These are phyloP conservation scores for Hypena proboscidalis DNA, from an alignment of 2,888 invertebrate genomes.

Conservation along the genomic window DNA sequence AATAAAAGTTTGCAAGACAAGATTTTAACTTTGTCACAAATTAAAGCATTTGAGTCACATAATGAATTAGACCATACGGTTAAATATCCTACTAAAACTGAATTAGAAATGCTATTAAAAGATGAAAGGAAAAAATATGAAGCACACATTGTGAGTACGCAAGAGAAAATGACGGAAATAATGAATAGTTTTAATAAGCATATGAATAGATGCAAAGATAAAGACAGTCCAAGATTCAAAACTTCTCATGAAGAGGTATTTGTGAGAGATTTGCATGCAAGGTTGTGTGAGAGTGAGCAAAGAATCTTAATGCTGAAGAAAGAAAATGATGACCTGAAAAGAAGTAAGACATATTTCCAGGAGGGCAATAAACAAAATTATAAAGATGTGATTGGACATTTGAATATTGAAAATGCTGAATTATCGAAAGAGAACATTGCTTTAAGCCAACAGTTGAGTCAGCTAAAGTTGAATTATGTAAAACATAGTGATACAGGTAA, in stretches of 20 bases:
- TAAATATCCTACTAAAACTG: constrained; percentile 67
- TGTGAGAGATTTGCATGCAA: constrained; percentile 72
- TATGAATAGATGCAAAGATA: constrained; percentile 56
- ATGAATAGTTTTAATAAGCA: constrained; percentile 69
- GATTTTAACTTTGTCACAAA: constrained; percentile 58
- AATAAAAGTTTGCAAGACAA: constrained; percentile 80
- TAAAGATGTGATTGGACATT: constrained; percentile 73
- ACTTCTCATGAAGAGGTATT: constrained; percentile 56
- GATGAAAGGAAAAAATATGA: constrained; percentile 79
- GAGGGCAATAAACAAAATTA: constrained; percentile 67
- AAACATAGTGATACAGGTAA: constrained; percentile 54
- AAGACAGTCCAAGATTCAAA: constrained; percentile 41
- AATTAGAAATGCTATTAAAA: constrained; percentile 67
- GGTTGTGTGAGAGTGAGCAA: constrained; percentile 80
- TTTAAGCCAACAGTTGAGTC: constrained; percentile 70
- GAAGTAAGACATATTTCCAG: constrained; percentile 48
- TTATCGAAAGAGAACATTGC: constrained; percentile 76
- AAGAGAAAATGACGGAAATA: constrained; percentile 71
- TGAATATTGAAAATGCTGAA: constrained; percentile 76
- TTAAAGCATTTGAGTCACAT: constrained; percentile 48
- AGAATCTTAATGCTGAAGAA: constrained; percentile 76
- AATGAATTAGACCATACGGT: constrained; percentile 42
- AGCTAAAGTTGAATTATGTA: constrained; percentile 58
- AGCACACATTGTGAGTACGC: constrained; percentile 61
- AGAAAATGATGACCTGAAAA: constrained; percentile 75